Base-by-base conservation (phyloP, 23 tunicate genomes). In the Clavelina lepadiformis region DNA sequence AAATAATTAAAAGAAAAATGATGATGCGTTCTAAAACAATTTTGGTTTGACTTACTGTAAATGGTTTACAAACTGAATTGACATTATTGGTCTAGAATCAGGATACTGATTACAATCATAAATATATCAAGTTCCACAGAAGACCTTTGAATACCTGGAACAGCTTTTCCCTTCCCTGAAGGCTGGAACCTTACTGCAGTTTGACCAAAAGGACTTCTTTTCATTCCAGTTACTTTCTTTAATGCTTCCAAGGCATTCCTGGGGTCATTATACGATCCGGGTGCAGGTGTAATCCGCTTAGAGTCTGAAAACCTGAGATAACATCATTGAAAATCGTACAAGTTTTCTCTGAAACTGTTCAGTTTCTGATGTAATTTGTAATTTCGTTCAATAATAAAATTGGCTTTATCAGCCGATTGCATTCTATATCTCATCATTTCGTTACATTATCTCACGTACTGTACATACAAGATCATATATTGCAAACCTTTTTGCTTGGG, bases 261-360 rank as follows among this genome's bases (percentile, higher is more conserved):
- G 11, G 97, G 97, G 55, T 89, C 97, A 50, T 81, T 81, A 59
- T 89, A 89, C 3, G 97, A 79, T 20, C 91, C 97, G 3, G 97
- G 97, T n/a, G 97, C 69, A 5, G 97, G 97, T 18, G 97, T 72
- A 28, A 70, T 46, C 3, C 65, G 68, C 24, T 80, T 72, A 3
- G 2, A 23, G 18, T 67, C 76, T 21, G 33, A 38, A 67, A 87
- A 87, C 50, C 96, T 79, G 61, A 11, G 26, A 41, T 41, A 56
- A 36, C 35, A 3, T 34, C 33, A n/a, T n/a, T n/a, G n/a, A n/a
- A n/a, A n/a, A n/a, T 45, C 2, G 19, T 11, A 44, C 15, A 11
- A 11, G 11, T 15, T 44, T 44, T 44, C 15, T 15, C 15, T 44
- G 49, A 44, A 44, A 44, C 15, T 11, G 49, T 44, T 15, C 11